Percentiles rank a stretch among this genome's conserved stretches.
Evolutionary conservation across 2,113 vertebrate genomes (phyloP).

Genomic region (Antennarius striatus): DNA sequence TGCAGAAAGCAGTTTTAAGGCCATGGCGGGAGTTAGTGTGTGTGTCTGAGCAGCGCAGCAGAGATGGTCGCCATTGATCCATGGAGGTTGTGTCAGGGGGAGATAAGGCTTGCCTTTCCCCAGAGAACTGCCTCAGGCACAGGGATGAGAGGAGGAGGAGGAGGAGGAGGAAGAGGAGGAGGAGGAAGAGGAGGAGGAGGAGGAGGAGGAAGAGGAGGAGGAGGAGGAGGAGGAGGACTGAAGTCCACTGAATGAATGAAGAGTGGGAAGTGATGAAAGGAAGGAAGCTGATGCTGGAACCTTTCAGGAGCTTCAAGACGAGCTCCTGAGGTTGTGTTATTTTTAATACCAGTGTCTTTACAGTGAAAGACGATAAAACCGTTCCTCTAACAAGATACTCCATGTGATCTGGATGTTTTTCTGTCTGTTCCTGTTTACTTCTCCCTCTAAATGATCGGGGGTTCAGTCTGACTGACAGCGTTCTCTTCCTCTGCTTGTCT

Average conservation of each 20-base stretch:
- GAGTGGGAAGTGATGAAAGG: conserved; percentile 17
- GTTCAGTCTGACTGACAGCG: background rate
- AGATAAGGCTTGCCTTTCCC: conserved; percentile 81
- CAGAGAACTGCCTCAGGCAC: conserved; percentile 74
- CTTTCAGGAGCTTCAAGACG: conserved; percentile 11
- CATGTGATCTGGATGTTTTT: background rate
- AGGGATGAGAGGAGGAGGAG: conserved; percentile 53
- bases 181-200: conserved; percentile 35
- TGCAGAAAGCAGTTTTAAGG: conserved; percentile 59
- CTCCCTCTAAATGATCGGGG: no score
- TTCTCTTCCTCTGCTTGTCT: conserved; percentile 7
- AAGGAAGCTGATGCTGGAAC: conserved; percentile 37
- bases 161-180: no score
- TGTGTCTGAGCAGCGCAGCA: conserved; percentile 69
- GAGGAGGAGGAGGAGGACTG: conserved; percentile 40
- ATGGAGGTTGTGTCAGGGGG: conserved; percentile 78
- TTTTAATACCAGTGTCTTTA: no score
- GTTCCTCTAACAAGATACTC: no score
- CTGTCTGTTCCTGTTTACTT: background rate
- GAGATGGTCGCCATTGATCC: conserved; percentile 82
- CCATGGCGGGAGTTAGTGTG: conserved; percentile 62
- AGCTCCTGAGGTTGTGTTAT: conserved; percentile 12
- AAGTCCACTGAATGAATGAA: conserved; percentile 53
- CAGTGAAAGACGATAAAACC: background rate
- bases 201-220: conserved; percentile 8